Conservation (phyloP, 2,888 invertebrate genomes). For the Aricia artaxerxes region DNA sequence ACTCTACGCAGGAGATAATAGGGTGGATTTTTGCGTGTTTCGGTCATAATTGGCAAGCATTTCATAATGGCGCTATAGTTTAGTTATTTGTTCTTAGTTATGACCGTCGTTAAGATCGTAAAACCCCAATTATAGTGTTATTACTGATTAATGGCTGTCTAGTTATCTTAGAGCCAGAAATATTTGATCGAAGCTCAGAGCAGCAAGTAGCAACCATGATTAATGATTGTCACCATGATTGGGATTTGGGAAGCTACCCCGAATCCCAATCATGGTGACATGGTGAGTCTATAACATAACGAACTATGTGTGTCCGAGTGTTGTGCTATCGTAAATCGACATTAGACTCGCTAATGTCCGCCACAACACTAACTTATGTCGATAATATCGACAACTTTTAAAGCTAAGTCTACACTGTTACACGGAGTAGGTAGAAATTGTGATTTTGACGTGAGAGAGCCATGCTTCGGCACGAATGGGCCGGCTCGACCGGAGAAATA, state of each 20-base stretch:
- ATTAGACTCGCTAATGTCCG: slow-evolving; percentile 71
- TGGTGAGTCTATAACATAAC: neutral
- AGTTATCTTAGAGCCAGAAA: neutral
- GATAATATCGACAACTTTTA: slow-evolving; percentile 58
- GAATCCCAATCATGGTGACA: too few species aligned
- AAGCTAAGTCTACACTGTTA: slow-evolving; percentile 54
- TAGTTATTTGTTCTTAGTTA: slow-evolving; percentile 54
- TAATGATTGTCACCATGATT: too few species aligned
- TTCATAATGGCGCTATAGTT: slow-evolving; percentile 64
- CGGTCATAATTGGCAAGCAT: slow-evolving; percentile 58
- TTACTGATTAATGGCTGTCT: slow-evolving; percentile 15
- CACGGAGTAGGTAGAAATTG: too few species aligned
- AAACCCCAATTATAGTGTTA: slow-evolving; percentile 34
- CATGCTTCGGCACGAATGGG: too few species aligned
- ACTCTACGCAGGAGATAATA: neutral
- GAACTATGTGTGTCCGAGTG: neutral
- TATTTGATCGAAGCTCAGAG: too few species aligned
- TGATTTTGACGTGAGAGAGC: too few species aligned
- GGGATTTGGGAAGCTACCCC: too few species aligned
- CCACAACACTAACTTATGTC: slow-evolving; percentile 56
- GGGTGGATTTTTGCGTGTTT: neutral
- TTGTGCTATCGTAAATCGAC: neutral
- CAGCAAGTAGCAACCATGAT: too few species aligned
- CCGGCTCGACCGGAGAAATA: too few species aligned
- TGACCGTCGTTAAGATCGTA: slow-evolving; percentile 46